Conservation (phyloP, 2,888 invertebrate genomes). For the Glyphotaelius pellucidus region DNA sequence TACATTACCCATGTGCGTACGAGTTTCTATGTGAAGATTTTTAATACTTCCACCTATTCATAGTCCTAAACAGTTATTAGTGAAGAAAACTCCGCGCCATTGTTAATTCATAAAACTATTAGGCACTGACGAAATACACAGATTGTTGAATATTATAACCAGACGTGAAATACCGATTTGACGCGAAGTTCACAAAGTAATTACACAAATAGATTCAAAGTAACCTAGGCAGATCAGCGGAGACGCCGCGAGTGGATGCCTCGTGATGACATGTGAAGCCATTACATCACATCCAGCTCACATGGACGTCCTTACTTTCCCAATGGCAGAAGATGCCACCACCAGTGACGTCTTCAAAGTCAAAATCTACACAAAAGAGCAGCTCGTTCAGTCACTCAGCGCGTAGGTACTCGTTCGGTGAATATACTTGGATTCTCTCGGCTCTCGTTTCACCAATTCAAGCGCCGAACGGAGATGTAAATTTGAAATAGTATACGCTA, state of each 20-base stretch:
- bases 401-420: not conserved
- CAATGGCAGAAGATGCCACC: constrained; percentile 26
- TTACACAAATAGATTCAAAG: not conserved
- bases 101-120: not conserved
- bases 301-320: constrained; percentile 37
- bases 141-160: not conserved
- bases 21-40: not conserved
- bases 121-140: not conserved
- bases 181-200: constrained; percentile 2
- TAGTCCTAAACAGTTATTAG: not conserved
- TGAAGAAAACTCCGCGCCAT: not conserved
- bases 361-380: constrained; percentile 26
- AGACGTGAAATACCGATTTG: not conserved
- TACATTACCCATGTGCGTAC: not conserved
- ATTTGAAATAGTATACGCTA: not conserved
- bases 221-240: constrained; percentile 12
- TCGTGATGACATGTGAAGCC: constrained; percentile 19
- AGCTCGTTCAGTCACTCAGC: constrained; percentile 2
- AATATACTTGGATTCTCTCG: not conserved
- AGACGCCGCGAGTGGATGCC: not conserved
- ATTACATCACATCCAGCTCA: constrained; percentile 18
- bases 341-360: constrained; percentile 13
- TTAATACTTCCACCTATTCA: not conserved
- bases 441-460: not conserved
- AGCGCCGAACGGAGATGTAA: not conserved